Percentiles rank a stretch among this genome's conserved stretches.
phyloP scores from a whole-genome alignment of 2,113 vertebrate genomes.

The Pterophyllum scalare region DNA sequence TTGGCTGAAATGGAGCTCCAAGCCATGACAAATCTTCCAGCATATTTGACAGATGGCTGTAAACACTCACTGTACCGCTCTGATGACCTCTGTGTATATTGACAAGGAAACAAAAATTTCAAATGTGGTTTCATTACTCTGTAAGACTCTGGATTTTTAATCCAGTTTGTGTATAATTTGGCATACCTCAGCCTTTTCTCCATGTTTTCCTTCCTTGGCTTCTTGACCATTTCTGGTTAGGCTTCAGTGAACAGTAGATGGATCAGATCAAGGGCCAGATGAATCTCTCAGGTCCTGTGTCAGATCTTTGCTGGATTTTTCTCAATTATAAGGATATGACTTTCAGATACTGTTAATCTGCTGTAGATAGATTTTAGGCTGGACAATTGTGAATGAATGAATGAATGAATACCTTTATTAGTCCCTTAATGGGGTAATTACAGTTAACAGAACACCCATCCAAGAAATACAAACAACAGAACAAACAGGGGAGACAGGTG shows the following conservation, averaged over 20 bases:
- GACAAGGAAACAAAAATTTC: background rate
- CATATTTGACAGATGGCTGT: background rate
- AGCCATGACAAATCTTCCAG: background rate
- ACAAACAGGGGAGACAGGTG: no score
- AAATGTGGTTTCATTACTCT: background rate
- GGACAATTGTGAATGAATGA: no score
- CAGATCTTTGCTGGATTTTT: background rate
- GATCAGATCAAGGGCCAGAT: background rate
- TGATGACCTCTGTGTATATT: background rate
- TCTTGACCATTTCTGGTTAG: background rate
- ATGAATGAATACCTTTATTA: no score
- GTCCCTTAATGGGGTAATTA: no score
- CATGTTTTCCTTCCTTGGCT: background rate
- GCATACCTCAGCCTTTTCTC: background rate
- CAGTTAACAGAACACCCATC: no score
- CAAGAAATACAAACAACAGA: no score
- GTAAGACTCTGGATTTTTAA: background rate
- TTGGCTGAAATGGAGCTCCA: background rate
- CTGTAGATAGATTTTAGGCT: background rate
- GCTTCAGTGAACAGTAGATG: background rate
- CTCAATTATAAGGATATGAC: background rate
- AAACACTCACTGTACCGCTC: background rate
- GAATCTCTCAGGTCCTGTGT: background rate
- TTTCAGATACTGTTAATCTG: background rate
- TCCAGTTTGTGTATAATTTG: background rate